A percentile compares a stretch with the other conserved stretches of the same genome.
These are phyloP conservation scores for Neodontobutis hainanensis DNA, from an alignment of 2,113 vertebrate species.

Conservation along the genomic window DNA sequence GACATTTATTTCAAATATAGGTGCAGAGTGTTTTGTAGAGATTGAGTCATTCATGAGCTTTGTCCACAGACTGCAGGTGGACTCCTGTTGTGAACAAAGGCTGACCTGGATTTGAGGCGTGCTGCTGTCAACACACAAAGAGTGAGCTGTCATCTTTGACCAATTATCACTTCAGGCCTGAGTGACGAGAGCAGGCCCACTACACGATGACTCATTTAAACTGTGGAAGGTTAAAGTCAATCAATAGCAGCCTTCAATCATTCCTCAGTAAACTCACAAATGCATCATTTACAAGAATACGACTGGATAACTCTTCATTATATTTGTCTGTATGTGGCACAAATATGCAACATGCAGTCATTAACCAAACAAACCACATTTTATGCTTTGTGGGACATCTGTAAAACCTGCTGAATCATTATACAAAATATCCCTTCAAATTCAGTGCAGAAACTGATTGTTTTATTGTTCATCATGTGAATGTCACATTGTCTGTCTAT, in stretches of 20 bases:
- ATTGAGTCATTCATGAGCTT: constrained; percentile 8
- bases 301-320: too few species aligned
- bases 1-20: not conserved
- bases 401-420: too few species aligned
- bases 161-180: constrained; percentile 11
- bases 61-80: constrained; percentile 2
- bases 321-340: not conserved
- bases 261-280: constrained; percentile 4
- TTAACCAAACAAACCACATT: too few species aligned
- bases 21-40: constrained; percentile 1
- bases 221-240: constrained; percentile 11
- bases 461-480: too few species aligned
- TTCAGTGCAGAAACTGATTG: too few species aligned
- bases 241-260: constrained; percentile 13
- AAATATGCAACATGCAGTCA: not conserved
- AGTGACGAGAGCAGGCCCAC: constrained; percentile 6
- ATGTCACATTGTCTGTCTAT: too few species aligned
- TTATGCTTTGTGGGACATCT: too few species aligned
- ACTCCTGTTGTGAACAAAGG: constrained; percentile 3
- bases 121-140: constrained; percentile 15
- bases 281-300: not conserved
- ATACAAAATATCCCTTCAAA: too few species aligned
- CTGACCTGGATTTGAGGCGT: constrained; percentile 10
- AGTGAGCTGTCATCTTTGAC: not conserved
- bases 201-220: constrained; percentile 15